Conservation (phyloP, 2,797 vertebrate species). For the Pangasius sanitwongsei region DNA sequence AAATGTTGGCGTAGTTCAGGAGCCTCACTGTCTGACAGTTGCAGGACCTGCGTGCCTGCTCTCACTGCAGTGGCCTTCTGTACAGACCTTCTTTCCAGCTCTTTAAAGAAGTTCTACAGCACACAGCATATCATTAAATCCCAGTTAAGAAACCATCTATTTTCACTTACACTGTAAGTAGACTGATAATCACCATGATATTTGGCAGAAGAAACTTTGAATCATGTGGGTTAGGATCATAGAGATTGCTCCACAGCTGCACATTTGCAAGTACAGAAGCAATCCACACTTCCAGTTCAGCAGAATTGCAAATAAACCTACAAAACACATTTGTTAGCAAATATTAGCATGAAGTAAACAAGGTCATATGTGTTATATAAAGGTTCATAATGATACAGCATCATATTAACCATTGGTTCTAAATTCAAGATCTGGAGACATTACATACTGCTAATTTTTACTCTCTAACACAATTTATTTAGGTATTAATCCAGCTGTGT, state of each 20-base stretch:
- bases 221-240: constrained; percentile 71
- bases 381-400: neutral
- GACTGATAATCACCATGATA: constrained; percentile 78
- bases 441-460: neutral
- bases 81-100: constrained; percentile 77
- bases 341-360: neutral
- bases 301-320: constrained; percentile 82
- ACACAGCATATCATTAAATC: neutral
- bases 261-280: constrained; percentile 75
- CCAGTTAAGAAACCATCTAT: constrained; percentile 9
- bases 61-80: constrained; percentile 76
- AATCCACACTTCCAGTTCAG: constrained; percentile 81
- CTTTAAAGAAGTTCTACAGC: constrained; percentile 81
- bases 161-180: neutral
- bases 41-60: constrained; percentile 78
- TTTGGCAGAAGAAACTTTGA: constrained; percentile 72
- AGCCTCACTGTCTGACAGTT: constrained; percentile 77
- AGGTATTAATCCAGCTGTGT: neutral
- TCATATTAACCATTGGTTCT: neutral
- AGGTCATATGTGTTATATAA: neutral
- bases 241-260: constrained; percentile 76
- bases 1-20: constrained; percentile 74
- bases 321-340: neutral
- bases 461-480: neutral
- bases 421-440: neutral